Evolutionary conservation across 2,797 vertebrate species (phyloP), one percentile per base, ranked within the genome.

Genomic region (Cuculus canorus): DNA sequence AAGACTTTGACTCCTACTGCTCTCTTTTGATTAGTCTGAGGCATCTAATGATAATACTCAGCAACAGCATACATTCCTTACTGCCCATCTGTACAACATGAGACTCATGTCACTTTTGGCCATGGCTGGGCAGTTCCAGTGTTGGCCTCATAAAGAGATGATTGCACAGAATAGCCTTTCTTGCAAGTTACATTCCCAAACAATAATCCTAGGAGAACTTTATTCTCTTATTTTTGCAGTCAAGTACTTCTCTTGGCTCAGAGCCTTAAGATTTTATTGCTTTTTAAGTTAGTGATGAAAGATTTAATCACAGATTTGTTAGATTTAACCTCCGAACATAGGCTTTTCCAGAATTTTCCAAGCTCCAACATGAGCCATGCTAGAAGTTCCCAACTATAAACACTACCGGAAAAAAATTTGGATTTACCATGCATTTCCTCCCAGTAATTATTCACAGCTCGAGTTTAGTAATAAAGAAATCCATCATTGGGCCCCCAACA

Each of bases 231-330:
- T 93, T 73, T 69, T 84, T 35, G 81, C 14, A 90, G 63, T 68
- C 96, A 96, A 94, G 82, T 86, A 93, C 78, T 94, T 94, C 82
- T 65, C 73, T 81, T 66, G 72, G 85, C 68, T 95, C 65, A 66
- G 50, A 72, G 68, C 56, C 94, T 92, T 93, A 92, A 92, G 72
- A 87, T 86, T 90, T 92, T 86, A 84, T 84, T 92, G 68, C 72
- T 96, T 82, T 96, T 95, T 72, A 90, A 94, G 71, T 87, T 92
- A 78, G 77, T 2, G 3, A 86, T 90, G 64, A 86, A 96, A 92
- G 78, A 87, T 80, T 93, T 92, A 92, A 97, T 79, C 93, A 93
- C 73, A 96, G 94, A 96, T 88, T 94, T 94, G 54, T 76, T 86
- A 92, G 84, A 61, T 59, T 94, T 90, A 96, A 75, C 54, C 57